Conservation (phyloP, 2,113 vertebrate species). For the Hemichromis elongatus region DNA sequence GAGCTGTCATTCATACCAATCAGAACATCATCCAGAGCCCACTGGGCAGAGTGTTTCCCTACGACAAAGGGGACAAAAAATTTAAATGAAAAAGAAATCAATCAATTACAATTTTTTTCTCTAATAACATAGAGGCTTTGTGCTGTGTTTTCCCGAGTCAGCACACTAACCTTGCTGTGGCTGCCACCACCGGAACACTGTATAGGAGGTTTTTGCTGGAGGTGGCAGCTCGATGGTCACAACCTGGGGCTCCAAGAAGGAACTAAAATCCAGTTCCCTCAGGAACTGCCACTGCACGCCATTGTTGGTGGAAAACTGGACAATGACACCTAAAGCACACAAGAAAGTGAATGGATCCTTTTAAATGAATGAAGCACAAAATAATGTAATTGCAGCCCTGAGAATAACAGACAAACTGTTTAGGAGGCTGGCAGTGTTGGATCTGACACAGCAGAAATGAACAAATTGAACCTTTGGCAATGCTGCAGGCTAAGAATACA, state of each 20-base stretch:
- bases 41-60: conserved; percentile 95
- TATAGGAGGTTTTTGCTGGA: conserved; percentile 86
- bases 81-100: neutral
- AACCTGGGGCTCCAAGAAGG: conserved; percentile 91
- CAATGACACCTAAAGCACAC: conserved; percentile 79
- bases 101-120: neutral
- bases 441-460: conserved; percentile 10
- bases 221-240: conserved; percentile 90
- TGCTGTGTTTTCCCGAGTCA: neutral
- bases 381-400: neutral
- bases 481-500: conserved; percentile 11
- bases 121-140: neutral
- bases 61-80: neutral
- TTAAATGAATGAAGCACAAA: neutral
- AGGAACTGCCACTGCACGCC: conserved; percentile 91
- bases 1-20: conserved; percentile 99
- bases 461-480: neutral
- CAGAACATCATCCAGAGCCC: conserved; percentile 93
- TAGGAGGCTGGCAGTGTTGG: neutral
- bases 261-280: conserved; percentile 90
- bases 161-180: conserved; percentile 83
- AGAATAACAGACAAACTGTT: neutral
- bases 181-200: conserved; percentile 97
- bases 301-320: conserved; percentile 94
- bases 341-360: neutral